Base-by-base conservation (phyloP, 2,888 invertebrate genomes). In the Altica lythri region DNA sequence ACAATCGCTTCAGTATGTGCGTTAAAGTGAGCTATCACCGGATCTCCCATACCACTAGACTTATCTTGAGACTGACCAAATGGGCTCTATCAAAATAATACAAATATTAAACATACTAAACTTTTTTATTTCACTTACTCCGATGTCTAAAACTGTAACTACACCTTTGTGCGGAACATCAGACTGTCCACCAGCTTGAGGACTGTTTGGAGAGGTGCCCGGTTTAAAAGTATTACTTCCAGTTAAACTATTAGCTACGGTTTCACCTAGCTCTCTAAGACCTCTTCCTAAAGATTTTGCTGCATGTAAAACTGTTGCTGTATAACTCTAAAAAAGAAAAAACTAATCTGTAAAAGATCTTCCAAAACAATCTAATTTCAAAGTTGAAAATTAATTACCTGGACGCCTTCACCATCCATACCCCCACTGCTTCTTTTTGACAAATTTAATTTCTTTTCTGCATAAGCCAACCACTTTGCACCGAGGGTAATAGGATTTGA, bases 251-350 rank as follows among this genome's bases (percentile, higher is more conserved):
- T 89, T 92, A 0, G 95, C 94, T 32, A 96, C 92, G 37, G 89
- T 92, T 77, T 95, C 95, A 9, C 95, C 91, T 55, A 96, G 80
- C 53, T 92, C 93, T 0, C 92, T 85, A 46, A 96, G 77, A 0
- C 95, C 95, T 75, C 94, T 92, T 53, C 95, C 90, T 27, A 96
- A 80, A 13, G 92, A 92, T 79, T 96, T 96, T 12, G 96, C 96
- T 1, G 95, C 95, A 77, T 95, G 92, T 6, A 97, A 82, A 46
- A 96, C 92, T 0, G 95, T 92, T 1, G 96, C 95, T 37, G 95
- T 95, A 67, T 91, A 91, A 72, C 90, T 90, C 70, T 92, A 86
- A 9, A 90, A 67, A 48, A 59, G 49, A 9, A 44, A 32, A 5
- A 34, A 2, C 13, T 34, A n/a, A n/a, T n/a, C n/a, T n/a, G n/a